Conservation (phyloP, 2,888 invertebrate species). For the Conus canariensis region DNA sequence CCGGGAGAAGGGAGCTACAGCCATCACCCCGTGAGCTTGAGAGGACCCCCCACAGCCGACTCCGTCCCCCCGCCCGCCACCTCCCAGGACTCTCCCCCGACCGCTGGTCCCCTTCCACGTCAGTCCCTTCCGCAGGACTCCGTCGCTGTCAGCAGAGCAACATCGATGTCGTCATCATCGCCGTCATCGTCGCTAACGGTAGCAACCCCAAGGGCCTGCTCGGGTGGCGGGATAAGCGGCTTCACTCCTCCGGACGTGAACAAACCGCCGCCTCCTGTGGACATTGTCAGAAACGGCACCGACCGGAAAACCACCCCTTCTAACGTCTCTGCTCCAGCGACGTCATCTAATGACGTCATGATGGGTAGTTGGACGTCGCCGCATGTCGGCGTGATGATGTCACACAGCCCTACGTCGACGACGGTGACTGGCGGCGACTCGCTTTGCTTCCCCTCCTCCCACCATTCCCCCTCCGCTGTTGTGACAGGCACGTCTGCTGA, state of each 20-base stretch:
- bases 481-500: background rate
- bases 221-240: background rate
- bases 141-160: background rate
- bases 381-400: background rate
- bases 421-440: background rate
- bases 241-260: background rate
- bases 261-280: background rate
- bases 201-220: background rate
- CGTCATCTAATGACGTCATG: slow-evolving; percentile 23
- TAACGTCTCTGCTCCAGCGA: background rate
- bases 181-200: background rate
- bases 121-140: background rate
- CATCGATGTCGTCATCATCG: background rate
- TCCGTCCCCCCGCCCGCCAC: background rate
- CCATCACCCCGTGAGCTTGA: background rate
- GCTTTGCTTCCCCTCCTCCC: background rate
- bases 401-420: background rate
- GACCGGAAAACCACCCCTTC: background rate
- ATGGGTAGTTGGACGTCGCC: background rate
- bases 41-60: background rate
- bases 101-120: background rate
- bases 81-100: background rate
- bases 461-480: background rate
- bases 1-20: background rate
- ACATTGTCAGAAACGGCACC: background rate